These are phyloP conservation scores for Ellobium chinense DNA, from an alignment of 2,888 invertebrate species.

Conservation along the genomic window DNA sequence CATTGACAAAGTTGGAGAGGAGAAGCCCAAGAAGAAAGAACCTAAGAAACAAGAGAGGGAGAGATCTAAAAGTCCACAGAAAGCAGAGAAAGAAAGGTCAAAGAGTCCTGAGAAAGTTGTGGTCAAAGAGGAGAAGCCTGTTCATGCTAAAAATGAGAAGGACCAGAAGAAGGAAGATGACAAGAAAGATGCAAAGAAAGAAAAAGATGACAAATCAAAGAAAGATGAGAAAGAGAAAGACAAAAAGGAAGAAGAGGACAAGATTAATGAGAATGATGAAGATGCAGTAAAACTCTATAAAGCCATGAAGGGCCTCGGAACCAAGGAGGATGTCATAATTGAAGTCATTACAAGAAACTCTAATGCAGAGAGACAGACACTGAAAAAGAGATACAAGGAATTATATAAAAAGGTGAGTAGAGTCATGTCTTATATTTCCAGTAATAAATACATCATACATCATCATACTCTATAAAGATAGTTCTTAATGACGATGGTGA, in stretches of 20 bases:
- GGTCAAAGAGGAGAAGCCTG: not conserved
- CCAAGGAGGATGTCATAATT: constrained; percentile 66
- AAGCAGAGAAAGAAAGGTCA: constrained; percentile 65
- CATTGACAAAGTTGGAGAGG: constrained; percentile 54
- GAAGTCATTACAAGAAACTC: constrained; percentile 64
- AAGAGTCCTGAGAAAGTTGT: constrained; percentile 57
- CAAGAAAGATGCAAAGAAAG: not conserved
- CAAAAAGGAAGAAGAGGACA: not conserved
- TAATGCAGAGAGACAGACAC: constrained; percentile 69
- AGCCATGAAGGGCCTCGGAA: constrained; percentile 66
- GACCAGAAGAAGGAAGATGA: not conserved
- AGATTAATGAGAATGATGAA: constrained; percentile 48
- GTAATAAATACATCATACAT: no score
- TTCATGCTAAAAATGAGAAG: not conserved
- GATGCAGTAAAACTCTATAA: constrained; percentile 65
- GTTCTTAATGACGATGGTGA: no score
- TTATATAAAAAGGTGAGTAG: constrained; percentile 8
- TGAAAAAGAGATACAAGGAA: constrained; percentile 54
- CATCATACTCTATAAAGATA: no score
- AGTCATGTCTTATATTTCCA: no score
- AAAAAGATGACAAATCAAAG: not conserved
- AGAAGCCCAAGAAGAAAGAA: constrained; percentile 1
- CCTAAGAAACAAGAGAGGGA: not conserved
- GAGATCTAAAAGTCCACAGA: not conserved
- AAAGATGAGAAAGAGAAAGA: constrained; percentile 22